Evolutionary conservation across 2,113 vertebrate genomes (phyloP), one percentile per base, ranked within the genome.

Genomic region (Sylvilagus bachmani): DNA sequence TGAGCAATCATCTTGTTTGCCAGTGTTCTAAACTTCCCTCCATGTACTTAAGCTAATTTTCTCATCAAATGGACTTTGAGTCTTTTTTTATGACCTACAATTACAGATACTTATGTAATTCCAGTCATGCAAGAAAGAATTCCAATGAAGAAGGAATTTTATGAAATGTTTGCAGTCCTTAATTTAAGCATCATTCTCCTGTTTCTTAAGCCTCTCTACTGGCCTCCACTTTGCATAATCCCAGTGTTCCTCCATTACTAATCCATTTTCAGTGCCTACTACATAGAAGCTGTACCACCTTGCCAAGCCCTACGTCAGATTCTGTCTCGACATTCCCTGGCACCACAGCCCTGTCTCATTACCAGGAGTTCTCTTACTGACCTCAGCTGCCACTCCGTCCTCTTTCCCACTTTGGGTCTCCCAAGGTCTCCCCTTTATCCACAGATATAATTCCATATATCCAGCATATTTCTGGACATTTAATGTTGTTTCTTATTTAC

Each of bases 1-100:
- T 93, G 70, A 71, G 38, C n/a, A 61, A 31, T 66, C 55, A 70
- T 91, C 71, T 91, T 67, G 14, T 89, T 74, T 79, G 58, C 58
- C 25, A 33, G 51, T 61, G n/a, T 61, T 62, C 51, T 74, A 85
- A 64, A 86, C 38, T 44, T 86, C 25, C 51, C 11, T 70, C 5
- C 14, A 11, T 61, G 9, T 24, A 38, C 2, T 75, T 31, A 81
- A 44, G 4, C 70, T 55, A 71, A 71, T 81, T 87, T 62, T 87
- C 70, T 14, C 29, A 16, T 44, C 62, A 75, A 77, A 24, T 83
- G 70, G 82, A 93, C 51, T 82, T 74, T 64, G 69, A 75, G 16
- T 90, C 58, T 74, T 85, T 44, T 93, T 88, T 83, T 62, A 38
- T 86, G 80, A 61, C 61, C 38, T 69, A 51, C 27, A 38, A 69